Base-by-base conservation (phyloP, 37 sponge, comb jelly and placozoan genomes). In the Crambe crambe region DNA sequence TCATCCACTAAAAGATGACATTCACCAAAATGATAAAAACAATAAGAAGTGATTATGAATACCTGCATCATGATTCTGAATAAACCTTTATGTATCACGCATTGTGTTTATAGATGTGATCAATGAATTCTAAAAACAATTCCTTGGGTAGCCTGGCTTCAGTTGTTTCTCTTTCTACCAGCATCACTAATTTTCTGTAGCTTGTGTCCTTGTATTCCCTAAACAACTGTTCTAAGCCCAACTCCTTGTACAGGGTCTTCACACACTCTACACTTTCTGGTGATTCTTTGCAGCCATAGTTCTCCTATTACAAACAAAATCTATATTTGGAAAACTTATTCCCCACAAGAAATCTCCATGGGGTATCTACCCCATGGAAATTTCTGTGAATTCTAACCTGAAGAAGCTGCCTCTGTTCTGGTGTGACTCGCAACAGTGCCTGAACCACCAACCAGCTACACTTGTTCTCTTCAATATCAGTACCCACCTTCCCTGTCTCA, bases 401-500 rank as follows among this genome's bases (percentile, higher is more conserved):
- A 1, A 97, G 77, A 3, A 81, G 2, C 0, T 81, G 51, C 58
- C 51, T 86, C 47, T 97, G 96, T 44, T 88, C 73, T 40, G 79
- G 65, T 51, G 86, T 94, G 37, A 78, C 89, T 60, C 72, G 51
- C 1, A 61, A 44, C 54, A 96, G 75, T 27, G 99, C 99, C 66
- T 94, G 92, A 0, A 98, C 92, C 1, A 96, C 86, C 38, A 96
- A 72, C 99, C 99, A 98, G 75, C 94, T 87, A 69, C 99, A 98
- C 65, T 98, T 98, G 68, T 84, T 90, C 75, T 98, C 99, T 73
- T 98, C 92, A 69, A 98, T 96, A 75, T 98, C 99, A 3, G 95
- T 98, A 26, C 99, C 99, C 23, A 98, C 87, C 85, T 98, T 98
- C 4, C 99, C 99, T 31, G 90, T 98, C 34, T 96, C 95, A 23